phyloP scores from a whole-genome alignment of 2,888 invertebrate species.

The Proisotoma minuta region DNA sequence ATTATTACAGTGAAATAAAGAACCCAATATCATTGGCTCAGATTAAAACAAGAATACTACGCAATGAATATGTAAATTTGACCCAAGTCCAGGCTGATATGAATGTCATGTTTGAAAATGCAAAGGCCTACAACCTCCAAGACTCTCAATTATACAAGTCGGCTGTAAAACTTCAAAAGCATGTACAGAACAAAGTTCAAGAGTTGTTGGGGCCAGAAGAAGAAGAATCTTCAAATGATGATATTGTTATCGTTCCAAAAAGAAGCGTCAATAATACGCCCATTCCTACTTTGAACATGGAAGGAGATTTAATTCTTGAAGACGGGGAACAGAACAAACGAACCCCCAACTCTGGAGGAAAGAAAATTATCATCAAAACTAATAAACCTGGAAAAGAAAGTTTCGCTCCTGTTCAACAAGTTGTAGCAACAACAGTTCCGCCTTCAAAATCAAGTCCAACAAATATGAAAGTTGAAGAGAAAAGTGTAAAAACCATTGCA shows the following conservation, averaged over 20 bases:
- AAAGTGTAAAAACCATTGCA: slow-evolving; percentile 54
- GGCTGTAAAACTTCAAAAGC: slow-evolving; percentile 76
- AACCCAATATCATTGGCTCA: slow-evolving; percentile 91
- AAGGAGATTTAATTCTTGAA: slow-evolving; percentile 12
- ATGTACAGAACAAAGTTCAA: slow-evolving; percentile 74
- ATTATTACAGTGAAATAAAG: slow-evolving; percentile 95
- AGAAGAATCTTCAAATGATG: slow-evolving; percentile 44
- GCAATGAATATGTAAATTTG: slow-evolving; percentile 74
- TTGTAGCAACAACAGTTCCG: background rate
- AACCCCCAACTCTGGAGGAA: background rate
- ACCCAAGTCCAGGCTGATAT: slow-evolving; percentile 88
- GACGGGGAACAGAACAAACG: background rate
- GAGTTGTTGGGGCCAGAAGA: slow-evolving; percentile 65
- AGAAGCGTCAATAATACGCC: slow-evolving; percentile 29
- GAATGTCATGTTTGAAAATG: slow-evolving; percentile 95
- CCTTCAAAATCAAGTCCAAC: slow-evolving; percentile 23
- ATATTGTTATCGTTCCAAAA: slow-evolving; percentile 10
- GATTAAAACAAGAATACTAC: slow-evolving; percentile 58
- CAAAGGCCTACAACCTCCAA: slow-evolving; percentile 79
- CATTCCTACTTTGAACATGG: slow-evolving; percentile 28
- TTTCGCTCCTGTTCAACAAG: slow-evolving; percentile 12
- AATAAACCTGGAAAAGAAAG: slow-evolving; percentile 7
- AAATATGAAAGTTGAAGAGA: slow-evolving; percentile 48
- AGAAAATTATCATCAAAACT: slow-evolving; percentile 28
- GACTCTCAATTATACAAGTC: slow-evolving; percentile 77